Percentiles rank a stretch among this genome's conserved stretches.
Conservation (phyloP, 2,888 invertebrate genomes). For the Lagria hirta region DNA sequence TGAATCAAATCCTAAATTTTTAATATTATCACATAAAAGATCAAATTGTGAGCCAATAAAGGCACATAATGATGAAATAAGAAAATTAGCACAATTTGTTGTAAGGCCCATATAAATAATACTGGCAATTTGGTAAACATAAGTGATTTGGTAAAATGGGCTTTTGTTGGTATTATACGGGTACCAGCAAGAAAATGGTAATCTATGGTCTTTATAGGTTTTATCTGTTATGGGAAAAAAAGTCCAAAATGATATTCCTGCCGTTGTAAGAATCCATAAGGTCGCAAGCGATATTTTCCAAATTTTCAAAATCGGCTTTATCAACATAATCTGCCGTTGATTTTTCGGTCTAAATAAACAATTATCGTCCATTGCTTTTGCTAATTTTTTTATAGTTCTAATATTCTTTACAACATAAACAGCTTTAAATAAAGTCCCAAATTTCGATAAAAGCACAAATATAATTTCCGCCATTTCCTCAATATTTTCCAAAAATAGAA, state of each 20-base stretch:
- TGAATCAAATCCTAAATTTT: too few relatives aligned
- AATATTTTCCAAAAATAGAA: constrained; percentile 1
- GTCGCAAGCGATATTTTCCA: constrained; percentile 5
- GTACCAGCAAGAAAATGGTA: constrained; percentile 11
- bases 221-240: constrained; percentile 5
- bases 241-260: constrained; percentile 11
- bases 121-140: constrained; percentile 8
- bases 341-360: constrained; percentile 13
- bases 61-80: constrained; percentile 4
- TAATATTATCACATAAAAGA: constrained; percentile 6
- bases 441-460: constrained; percentile 6
- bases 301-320: neutral
- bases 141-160: constrained; percentile 10
- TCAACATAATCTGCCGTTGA: neutral
- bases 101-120: constrained; percentile 6
- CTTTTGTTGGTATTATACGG: constrained; percentile 4
- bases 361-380: constrained; percentile 5
- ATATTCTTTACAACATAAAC: constrained; percentile 5
- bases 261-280: neutral
- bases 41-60: constrained; percentile 11
- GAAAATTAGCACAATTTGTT: constrained; percentile 4
- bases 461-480: constrained; percentile 3
- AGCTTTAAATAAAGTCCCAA: constrained; percentile 3
- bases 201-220: constrained; percentile 5
- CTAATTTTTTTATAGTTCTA: constrained; percentile 4